Conservation (phyloP, 1,140 invertebrate species). For the Ericerus pela region DNA sequence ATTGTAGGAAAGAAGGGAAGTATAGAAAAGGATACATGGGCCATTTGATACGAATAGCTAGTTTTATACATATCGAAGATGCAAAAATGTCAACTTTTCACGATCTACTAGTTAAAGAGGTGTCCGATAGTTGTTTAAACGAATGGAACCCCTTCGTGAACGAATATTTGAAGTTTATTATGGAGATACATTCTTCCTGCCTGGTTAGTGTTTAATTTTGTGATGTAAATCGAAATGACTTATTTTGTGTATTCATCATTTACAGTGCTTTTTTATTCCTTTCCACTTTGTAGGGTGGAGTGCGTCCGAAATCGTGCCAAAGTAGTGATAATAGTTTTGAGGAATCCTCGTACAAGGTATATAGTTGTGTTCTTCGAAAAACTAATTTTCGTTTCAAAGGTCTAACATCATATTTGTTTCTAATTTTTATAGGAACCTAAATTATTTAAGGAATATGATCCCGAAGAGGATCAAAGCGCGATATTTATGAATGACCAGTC, state of each 20-base stretch:
- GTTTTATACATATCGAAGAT: background rate
- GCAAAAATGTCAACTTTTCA: background rate
- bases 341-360: slow-evolving; percentile 4
- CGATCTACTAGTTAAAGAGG: background rate
- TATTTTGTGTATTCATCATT: background rate
- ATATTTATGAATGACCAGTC: slow-evolving; percentile 1
- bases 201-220: background rate
- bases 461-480: background rate
- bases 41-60: background rate
- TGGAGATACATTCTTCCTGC: background rate
- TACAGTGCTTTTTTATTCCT: background rate
- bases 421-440: background rate
- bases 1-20: background rate
- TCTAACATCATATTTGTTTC: background rate
- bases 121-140: background rate
- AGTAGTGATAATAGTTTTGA: slow-evolving; percentile 4
- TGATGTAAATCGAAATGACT: background rate
- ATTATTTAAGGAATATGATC: background rate
- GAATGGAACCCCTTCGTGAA: background rate
- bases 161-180: background rate
- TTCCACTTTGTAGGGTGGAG: background rate
- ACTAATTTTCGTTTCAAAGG: no score
- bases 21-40: background rate
- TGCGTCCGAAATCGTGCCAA: background rate
- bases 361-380: no score